Evolutionary conservation across 2,888 invertebrate species (phyloP).

Genomic region (Scaptomyza reducta): DNA sequence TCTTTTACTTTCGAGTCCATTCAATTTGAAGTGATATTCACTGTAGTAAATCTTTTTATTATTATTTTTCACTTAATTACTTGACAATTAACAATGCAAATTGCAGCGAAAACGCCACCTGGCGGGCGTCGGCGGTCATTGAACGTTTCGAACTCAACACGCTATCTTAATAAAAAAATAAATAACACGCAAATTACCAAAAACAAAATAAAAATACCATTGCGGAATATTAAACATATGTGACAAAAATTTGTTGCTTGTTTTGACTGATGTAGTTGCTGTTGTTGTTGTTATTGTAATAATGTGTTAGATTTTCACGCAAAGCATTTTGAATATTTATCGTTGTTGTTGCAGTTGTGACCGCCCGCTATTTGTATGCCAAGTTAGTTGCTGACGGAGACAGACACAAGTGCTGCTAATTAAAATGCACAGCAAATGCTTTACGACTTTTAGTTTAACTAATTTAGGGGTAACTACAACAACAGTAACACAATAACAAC

Average conservation of each 20-base stretch:
- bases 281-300: slow-evolving; percentile 36
- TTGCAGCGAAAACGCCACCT: slow-evolving; percentile 54
- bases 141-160: slow-evolving; percentile 44
- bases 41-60: slow-evolving; percentile 3
- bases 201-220: slow-evolving; percentile 49
- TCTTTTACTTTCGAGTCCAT: slow-evolving; percentile 36
- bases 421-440: slow-evolving; percentile 64
- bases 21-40: slow-evolving; percentile 19
- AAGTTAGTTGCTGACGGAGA: neutral
- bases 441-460: slow-evolving; percentile 55
- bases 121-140: slow-evolving; percentile 55
- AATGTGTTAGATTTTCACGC: slow-evolving; percentile 66
- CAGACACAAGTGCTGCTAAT: slow-evolving; percentile 55
- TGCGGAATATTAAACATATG: slow-evolving; percentile 49
- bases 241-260: slow-evolving; percentile 38
- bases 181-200: slow-evolving; percentile 18
- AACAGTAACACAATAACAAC: slow-evolving; percentile 22
- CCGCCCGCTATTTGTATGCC: slow-evolving; percentile 26
- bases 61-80: slow-evolving; percentile 46
- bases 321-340: slow-evolving; percentile 51
- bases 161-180: slow-evolving; percentile 33
- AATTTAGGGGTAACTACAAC: slow-evolving; percentile 66
- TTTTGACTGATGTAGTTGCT: slow-evolving; percentile 1
- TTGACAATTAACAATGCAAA: slow-evolving; percentile 71
- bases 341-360: slow-evolving; percentile 7